phyloP scores from a whole-genome alignment of 1,140 invertebrate species.

The Dendroctonus valens region DNA sequence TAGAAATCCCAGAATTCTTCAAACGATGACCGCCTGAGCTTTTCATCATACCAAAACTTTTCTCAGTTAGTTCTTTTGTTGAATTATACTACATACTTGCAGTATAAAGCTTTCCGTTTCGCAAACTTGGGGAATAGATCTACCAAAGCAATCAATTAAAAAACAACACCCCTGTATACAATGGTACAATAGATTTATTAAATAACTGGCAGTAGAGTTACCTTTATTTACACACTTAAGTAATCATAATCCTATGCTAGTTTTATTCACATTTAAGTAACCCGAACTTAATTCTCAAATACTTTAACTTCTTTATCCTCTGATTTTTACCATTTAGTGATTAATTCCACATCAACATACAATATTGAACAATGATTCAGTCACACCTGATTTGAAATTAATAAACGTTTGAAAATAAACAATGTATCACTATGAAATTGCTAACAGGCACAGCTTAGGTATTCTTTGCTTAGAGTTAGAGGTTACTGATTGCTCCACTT shows the following conservation, averaged over 20 bases:
- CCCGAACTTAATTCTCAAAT: slow-evolving; percentile 30
- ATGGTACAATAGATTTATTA: slow-evolving; percentile 44
- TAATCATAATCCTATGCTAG: slow-evolving; percentile 40
- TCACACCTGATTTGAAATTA: slow-evolving; percentile 6
- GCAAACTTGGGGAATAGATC: too few species aligned
- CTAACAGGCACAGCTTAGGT: slow-evolving; percentile 23
- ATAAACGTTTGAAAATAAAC: slow-evolving; percentile 10
- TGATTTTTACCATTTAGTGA: slow-evolving; percentile 4
- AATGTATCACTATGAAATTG: neutral
- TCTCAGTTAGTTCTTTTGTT: too few species aligned
- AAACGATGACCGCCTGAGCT: too few species aligned
- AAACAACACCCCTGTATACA: slow-evolving; percentile 7
- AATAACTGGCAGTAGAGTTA: slow-evolving; percentile 45
- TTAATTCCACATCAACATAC: slow-evolving; percentile 15
- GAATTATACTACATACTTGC: too few species aligned
- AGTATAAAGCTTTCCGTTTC: too few species aligned
- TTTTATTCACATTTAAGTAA: slow-evolving; percentile 42
- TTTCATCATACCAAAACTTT: too few species aligned
- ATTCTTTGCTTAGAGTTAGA: slow-evolving; percentile 10
- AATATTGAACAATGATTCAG: slow-evolving; percentile 22
- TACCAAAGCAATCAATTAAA: neutral
- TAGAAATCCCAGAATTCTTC: too few species aligned
- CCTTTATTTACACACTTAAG: slow-evolving; percentile 38
- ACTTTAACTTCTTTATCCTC: slow-evolving; percentile 15
- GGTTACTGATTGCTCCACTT: slow-evolving; percentile 10